Evolutionary conservation across 2,888 invertebrate species (phyloP), one percentile per base, ranked within the genome.

Genomic region (Pimpla rufipes): DNA sequence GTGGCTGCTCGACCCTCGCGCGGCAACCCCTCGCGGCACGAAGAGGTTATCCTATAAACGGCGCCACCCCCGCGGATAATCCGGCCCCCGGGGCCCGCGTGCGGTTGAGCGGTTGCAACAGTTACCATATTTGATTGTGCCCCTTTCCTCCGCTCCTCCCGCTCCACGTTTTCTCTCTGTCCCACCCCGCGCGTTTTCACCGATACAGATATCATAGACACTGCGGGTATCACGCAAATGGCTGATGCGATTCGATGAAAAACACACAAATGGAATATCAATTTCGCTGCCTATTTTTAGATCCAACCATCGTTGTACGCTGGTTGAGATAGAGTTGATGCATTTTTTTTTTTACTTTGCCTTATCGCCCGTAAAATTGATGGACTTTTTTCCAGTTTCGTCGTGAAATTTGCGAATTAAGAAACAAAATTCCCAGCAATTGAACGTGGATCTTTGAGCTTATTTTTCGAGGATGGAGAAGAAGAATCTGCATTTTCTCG

Each of bases 111-210:
- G 91, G 87, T 91, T 89, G 90, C 89, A 91, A 91, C 92, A 91
- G 92, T 93, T 92, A 91, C 91, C 91, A 91, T 92, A 91, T 92
- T 93, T 92, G 92, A 92, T 92, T 92, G 91, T 90, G 88, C 87
- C 89, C 87, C 88, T 76, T 84, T 83, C 85, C 52, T 79, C 45
- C 52, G 45, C 57, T 55, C 66, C 59, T 59, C 75, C 45, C 2
- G 29, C 29, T 29, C 29, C n/a, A n/a, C n/a, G n/a, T 29, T 5
- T 29, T 29, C 29, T 29, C 40, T 50, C 68, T 57, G 37, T 23
- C 79, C 68, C 79, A 47, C 29, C 37, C 40, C 52, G 40, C 67
- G 67, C 57, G 57, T 77, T 77, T 77, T 2, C 29, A 52, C 66
- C 42, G 29, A 47, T 64, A 71, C 16, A 76, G 55, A 71, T 21